Conservation (phyloP, 1,140 invertebrate genomes). For the Leucophenga varia region DNA sequence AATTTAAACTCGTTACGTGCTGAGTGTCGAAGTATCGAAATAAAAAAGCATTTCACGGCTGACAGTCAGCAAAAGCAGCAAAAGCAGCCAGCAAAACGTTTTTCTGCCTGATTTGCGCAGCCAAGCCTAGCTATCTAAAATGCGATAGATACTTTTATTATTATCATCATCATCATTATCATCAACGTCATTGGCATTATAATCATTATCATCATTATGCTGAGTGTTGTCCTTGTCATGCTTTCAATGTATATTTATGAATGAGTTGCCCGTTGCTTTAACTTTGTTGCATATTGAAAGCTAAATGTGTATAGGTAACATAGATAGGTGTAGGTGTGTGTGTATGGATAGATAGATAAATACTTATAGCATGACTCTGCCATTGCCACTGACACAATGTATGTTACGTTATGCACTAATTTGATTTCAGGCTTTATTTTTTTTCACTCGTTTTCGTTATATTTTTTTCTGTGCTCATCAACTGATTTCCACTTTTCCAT, state of each 20-base stretch:
- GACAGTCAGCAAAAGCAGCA: not conserved
- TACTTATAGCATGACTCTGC: too few species aligned
- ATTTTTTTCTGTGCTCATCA: too few species aligned
- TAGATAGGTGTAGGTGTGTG: too few species aligned
- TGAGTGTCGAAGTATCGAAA: constrained; percentile 37
- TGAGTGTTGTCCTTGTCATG: not conserved
- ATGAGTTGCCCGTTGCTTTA: constrained; percentile 14
- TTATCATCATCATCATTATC: constrained; percentile 33
- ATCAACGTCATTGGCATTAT: not conserved
- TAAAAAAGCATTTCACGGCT: constrained; percentile 41
- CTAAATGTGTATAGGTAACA: too few species aligned
- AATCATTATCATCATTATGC: constrained; percentile 1
- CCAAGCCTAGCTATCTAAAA: constrained; percentile 42
- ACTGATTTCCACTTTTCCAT: too few species aligned
- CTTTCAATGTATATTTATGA: constrained; percentile 31
- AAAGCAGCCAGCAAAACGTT: constrained; percentile 18
- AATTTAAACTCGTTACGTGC: constrained; percentile 54
- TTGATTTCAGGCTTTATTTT: too few species aligned
- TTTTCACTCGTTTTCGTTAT: too few species aligned
- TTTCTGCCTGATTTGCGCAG: constrained; percentile 49
- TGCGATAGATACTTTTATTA: constrained; percentile 28
- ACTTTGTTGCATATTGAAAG: too few species aligned
- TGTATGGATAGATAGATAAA: too few species aligned
- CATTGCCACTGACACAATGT: too few species aligned
- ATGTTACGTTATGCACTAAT: too few species aligned